These are phyloP conservation scores for Raja brachyura DNA, from an alignment of 2,113 vertebrate species.

Conservation along the genomic window DNA sequence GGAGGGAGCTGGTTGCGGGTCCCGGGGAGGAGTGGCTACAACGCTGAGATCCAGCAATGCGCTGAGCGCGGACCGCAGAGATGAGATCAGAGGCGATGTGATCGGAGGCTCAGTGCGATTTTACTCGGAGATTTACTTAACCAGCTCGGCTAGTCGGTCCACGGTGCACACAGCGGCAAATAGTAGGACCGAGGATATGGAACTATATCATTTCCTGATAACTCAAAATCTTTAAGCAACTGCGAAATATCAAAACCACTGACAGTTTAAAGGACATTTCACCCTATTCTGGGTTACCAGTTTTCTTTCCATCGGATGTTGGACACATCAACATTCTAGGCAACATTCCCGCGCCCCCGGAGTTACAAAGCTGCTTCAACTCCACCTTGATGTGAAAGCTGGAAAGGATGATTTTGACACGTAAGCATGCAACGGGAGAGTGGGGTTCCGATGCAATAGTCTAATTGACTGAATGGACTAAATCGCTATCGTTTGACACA, in stretches of 20 bases:
- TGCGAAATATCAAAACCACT: not conserved
- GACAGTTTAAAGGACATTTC: conserved; percentile 10
- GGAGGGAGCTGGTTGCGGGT: not conserved
- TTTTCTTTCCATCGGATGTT: not conserved
- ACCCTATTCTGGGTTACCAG: not conserved
- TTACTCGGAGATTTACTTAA: not conserved
- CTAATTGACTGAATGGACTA: not conserved
- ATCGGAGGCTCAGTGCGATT: not conserved
- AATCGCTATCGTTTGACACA: not conserved
- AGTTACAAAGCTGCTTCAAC: not conserved
- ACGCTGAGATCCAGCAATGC: not conserved
- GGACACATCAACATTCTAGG: not conserved
- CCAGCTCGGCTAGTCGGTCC: not conserved
- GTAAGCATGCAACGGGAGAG: not conserved
- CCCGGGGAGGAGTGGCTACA: not conserved
- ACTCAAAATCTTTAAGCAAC: not conserved
- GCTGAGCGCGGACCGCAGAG: not conserved
- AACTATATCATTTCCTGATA: not conserved
- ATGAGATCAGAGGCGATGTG: conserved; percentile 20
- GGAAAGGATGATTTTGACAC: conserved; percentile 35
- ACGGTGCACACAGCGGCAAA: not conserved
- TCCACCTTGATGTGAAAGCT: conserved; percentile 26
- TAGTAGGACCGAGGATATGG: not conserved
- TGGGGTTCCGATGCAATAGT: not conserved
- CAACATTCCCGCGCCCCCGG: not conserved